Conservation (phyloP, 2,888 invertebrate species). For the Drosophila conformis region DNA sequence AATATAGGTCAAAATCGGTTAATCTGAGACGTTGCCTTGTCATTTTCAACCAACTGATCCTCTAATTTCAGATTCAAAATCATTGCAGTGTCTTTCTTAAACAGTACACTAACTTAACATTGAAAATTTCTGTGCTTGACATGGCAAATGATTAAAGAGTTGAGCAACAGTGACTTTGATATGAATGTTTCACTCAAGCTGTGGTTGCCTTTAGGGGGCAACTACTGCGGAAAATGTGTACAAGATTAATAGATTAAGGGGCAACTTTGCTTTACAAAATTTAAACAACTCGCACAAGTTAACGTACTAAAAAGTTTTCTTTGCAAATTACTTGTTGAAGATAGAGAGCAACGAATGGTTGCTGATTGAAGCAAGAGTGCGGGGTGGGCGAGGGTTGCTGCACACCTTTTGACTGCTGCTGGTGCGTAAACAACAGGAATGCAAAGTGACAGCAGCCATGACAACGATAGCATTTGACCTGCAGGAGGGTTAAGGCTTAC, state of each 20-base stretch:
- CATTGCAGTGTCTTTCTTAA: not conserved
- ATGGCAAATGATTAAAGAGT: not conserved
- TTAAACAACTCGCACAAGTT: constrained; percentile 11
- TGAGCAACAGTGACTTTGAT: constrained; percentile 32
- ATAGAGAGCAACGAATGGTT: constrained; percentile 18
- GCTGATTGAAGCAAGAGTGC: constrained; percentile 2
- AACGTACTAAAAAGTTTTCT: constrained; percentile 10
- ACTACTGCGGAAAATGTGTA: constrained; percentile 31
- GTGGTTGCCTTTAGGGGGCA: not conserved
- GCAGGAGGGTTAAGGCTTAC: constrained; percentile 34
- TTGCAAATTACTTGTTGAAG: constrained; percentile 41
- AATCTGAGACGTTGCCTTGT: not conserved
- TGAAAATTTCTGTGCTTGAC: not conserved
- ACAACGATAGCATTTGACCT: constrained; percentile 56
- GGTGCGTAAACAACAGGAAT: constrained; percentile 72
- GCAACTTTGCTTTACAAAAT: constrained; percentile 8
- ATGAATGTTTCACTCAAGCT: not conserved
- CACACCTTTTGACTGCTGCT: constrained; percentile 54
- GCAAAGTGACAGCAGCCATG: constrained; percentile 71
- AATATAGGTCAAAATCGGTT: not conserved
- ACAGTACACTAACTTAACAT: not conserved
- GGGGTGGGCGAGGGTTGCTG: constrained; percentile 6
- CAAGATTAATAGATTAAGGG: constrained; percentile 46
- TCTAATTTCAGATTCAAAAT: not conserved
- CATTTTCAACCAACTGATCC: not conserved